Conservation (phyloP, 2,113 vertebrate species). For the Spheniscus mendiculus region DNA sequence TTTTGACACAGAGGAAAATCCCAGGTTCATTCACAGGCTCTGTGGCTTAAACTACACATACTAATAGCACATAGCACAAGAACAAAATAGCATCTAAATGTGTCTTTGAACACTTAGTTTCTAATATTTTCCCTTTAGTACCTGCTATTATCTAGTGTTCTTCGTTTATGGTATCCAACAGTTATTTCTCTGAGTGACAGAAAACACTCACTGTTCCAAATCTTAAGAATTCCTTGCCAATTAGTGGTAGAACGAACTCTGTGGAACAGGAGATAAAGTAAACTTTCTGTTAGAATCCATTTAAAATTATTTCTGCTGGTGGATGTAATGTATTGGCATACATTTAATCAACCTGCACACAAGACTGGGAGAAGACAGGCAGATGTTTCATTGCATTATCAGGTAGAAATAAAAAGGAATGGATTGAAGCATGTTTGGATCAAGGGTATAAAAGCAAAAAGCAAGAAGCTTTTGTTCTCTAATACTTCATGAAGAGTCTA, state of each 20-base stretch:
- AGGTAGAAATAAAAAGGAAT: neutral
- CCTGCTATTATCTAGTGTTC: neutral
- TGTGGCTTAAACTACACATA: neutral
- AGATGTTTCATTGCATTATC: neutral
- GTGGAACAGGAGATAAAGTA: neutral
- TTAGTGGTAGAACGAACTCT: neutral
- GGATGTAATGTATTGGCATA: neutral
- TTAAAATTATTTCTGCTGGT: neutral
- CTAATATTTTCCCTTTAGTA: neutral
- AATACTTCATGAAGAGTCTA: neutral
- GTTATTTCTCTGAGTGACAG: neutral
- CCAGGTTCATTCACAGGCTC: neutral
- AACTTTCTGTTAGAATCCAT: neutral
- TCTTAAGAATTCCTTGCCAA: neutral
- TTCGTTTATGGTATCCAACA: neutral
- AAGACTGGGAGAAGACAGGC: neutral
- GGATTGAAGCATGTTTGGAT: neutral
- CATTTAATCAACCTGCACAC: neutral
- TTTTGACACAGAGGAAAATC: slow-evolving; percentile 28
- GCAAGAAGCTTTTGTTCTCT: neutral
- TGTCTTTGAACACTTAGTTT: neutral
- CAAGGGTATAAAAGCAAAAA: neutral
- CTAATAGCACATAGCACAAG: neutral
- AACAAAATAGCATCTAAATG: neutral
- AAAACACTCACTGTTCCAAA: neutral